Evolutionary conservation across 2,113 vertebrate species (phyloP).

Genomic region (Epinephelus cyanopodus): DNA sequence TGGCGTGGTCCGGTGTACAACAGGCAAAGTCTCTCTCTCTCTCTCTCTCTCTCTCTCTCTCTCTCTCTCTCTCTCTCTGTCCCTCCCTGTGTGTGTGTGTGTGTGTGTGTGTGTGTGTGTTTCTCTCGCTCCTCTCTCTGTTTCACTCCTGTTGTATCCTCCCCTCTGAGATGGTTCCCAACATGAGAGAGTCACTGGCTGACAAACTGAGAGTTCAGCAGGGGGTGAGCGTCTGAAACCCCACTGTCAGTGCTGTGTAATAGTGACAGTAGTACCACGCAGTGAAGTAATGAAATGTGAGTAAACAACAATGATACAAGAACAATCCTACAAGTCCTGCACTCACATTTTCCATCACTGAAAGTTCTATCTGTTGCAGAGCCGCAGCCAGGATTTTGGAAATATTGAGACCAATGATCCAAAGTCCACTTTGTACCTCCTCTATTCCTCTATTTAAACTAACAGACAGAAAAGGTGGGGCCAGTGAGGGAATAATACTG

Average conservation of each 20-base stretch:
- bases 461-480: no score
- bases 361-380: not conserved
- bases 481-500: no score
- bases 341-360: not conserved
- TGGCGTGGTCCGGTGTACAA: constrained; percentile 40
- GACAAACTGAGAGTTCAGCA: not conserved
- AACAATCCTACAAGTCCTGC: not conserved
- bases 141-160: not conserved
- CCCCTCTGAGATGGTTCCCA: not conserved
- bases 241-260: no score
- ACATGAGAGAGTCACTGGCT: constrained; percentile 15
- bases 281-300: not conserved
- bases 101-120: no score
- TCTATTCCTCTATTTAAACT: no score
- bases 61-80: not conserved
- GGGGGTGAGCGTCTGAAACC: not conserved
- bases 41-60: constrained; percentile 9
- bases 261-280: not conserved
- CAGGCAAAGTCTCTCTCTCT: constrained; percentile 29
- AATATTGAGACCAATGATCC: not conserved
- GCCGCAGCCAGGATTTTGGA: not conserved
- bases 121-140: not conserved
- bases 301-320: not conserved
- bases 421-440: not conserved
- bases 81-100: no score